Evolutionary conservation across 2,888 invertebrate species (phyloP).

Genomic region (Cenopis cana): DNA sequence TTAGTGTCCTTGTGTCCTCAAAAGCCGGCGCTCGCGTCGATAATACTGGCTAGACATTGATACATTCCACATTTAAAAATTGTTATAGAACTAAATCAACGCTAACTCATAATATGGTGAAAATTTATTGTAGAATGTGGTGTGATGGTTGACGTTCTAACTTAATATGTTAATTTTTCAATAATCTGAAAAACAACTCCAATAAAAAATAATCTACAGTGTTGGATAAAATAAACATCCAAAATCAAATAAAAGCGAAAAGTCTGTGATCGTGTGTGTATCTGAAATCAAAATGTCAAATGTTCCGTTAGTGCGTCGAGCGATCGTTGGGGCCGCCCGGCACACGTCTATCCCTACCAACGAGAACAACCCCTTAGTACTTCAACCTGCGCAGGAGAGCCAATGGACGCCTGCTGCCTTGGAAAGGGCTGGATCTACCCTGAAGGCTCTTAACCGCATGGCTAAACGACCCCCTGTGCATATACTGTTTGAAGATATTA

Average conservation of each 20-base stretch:
- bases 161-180: background rate
- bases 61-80: constrained; percentile 10
- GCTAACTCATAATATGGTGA: background rate
- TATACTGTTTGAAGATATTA: constrained; percentile 85
- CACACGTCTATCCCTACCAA: constrained; percentile 54
- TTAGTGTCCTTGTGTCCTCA: constrained; percentile 43
- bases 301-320: constrained; percentile 72
- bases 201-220: background rate
- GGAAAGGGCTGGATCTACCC: constrained; percentile 78
- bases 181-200: background rate
- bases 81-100: too few species aligned
- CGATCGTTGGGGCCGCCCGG: constrained; percentile 72
- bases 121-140: background rate
- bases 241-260: background rate
- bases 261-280: background rate
- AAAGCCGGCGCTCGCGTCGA: constrained; percentile 34
- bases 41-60: constrained; percentile 20
- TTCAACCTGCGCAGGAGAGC: constrained; percentile 63
- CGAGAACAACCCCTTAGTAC: constrained; percentile 55
- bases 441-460: constrained; percentile 83
- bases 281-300: constrained; percentile 66
- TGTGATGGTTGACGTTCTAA: background rate
- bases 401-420: constrained; percentile 80
- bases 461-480: constrained; percentile 86
- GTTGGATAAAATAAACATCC: background rate